Base-by-base conservation (phyloP, 23 tunicate genomes). In the Phallusia fumigata region DNA sequence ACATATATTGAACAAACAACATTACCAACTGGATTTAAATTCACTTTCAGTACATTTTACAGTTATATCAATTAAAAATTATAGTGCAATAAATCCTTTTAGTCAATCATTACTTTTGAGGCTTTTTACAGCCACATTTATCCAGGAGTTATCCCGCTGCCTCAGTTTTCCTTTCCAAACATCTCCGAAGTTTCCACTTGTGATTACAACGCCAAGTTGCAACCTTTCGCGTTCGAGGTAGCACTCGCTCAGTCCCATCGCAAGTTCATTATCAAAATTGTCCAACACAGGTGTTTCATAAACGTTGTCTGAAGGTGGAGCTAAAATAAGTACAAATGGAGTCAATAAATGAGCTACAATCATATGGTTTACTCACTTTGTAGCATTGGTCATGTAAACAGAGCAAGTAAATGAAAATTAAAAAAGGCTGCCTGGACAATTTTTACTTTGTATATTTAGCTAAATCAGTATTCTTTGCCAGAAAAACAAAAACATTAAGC, bases 141-240 rank as follows among this genome's bases (percentile, higher is more conserved):
- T 30, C 64, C 49, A 19, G 12, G 85, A 65, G 34, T 78, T 69
- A 58, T 94, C 87, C 32, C 95, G 36, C 88, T 28, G 35, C 51
- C 84, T 81, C 75, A 96, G 80, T 26, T 82, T 73, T 32, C 99
- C 99, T 74, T 84, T 73, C 52, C 77, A 86, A 79, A 96, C 93
- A 35, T 88, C 99, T 24, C 99, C 99, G 78, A 96, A 96, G 74
- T 96, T 96, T 49, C 99, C 99, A 19, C 89, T 80, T 18, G 92
- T 88, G 53, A 96, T 88, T 0, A 96, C 81, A 35, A 84, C 92
- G 0, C 99, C 99, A 0, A 96, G 72, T 32, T 81, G 88, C 22
- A 96, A 50, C 31, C 96, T 49, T 58, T 96, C 96, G 3, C 96
- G 30, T 52, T 96, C 96, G 18, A 96, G 35, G 79, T 85, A 88